Evolutionary conservation across 1,140 invertebrate genomes (phyloP), one percentile per base, ranked within the genome.

Genomic region (Coptotermes formosanus): DNA sequence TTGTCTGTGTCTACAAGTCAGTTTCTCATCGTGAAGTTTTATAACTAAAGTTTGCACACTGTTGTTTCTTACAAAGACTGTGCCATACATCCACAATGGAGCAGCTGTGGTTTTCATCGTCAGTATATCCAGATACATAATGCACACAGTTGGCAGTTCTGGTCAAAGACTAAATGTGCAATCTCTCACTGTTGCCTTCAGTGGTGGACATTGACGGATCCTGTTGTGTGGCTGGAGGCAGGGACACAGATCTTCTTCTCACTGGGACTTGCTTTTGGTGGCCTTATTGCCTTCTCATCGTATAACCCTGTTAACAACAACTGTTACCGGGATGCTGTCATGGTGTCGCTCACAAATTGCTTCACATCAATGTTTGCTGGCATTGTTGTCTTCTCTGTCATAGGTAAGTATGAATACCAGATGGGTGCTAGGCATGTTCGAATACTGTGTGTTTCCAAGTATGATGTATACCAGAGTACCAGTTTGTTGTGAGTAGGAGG

Each of bases 201-300:
- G 93, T 94, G 94, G 93, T 92, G 92, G 87, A 94, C 92, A 86
- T 88, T 95, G 45, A 90, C 91, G 0, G 94, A 98, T 92, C 97
- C 97, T 2, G 95, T 97, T 23, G 98, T 99, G 0, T 99, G 98
- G 98, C 90, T 99, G 32, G 97, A 98, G 92, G 98, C 98, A 0
- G 98, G 97, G 7, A 98, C 98, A 0, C 98, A 99, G 91, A 99
- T 99, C 88, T 99, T 99, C 92, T 99, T 99, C 91, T 99, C 97
- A 0, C 92, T 99, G 85, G 98, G 98, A 2, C 91, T 99, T 81
- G 98, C 97, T 16, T 99, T 99, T 89, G 98, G 98, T 30, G 97
- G 97, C 0, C 91, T 99, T 11, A 98, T 98, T 84, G 97, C 98
- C 6, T 98, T 98, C 90, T 97, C 97, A 0, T 98, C 97, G 0